phyloP scores from a whole-genome alignment of 2,888 invertebrate species.

The Plusia festucae region DNA sequence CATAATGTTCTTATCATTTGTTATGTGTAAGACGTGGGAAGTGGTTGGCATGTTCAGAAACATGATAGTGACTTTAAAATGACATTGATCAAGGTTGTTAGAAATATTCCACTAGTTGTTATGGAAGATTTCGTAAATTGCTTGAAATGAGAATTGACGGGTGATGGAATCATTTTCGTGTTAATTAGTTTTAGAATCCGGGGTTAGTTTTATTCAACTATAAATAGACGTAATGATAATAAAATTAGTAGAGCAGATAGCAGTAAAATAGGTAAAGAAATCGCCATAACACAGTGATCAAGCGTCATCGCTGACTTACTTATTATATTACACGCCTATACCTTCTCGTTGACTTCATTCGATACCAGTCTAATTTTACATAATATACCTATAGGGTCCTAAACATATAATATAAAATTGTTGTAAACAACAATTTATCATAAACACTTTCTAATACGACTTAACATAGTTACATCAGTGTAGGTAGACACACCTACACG shows the following conservation, averaged over 20 bases:
- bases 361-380: no score
- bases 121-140: neutral
- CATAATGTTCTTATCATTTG: neutral
- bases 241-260: no score
- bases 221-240: no score
- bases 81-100: conserved; percentile 3
- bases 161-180: no score
- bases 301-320: no score
- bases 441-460: neutral
- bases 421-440: neutral
- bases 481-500: neutral
- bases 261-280: no score
- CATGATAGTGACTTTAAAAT: neutral
- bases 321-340: no score
- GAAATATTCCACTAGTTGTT: neutral
- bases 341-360: no score
- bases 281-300: no score
- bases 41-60: neutral
- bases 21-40: neutral
- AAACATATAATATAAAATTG: neutral
- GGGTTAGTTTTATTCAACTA: no score
- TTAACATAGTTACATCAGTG: conserved; percentile 1
- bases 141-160: no score
- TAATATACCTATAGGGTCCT: neutral
- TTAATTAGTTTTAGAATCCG: no score